These are phyloP conservation scores for Rhynchopsitta pachyrhyncha DNA, from an alignment of 2,113 vertebrate genomes.

Conservation along the genomic window DNA sequence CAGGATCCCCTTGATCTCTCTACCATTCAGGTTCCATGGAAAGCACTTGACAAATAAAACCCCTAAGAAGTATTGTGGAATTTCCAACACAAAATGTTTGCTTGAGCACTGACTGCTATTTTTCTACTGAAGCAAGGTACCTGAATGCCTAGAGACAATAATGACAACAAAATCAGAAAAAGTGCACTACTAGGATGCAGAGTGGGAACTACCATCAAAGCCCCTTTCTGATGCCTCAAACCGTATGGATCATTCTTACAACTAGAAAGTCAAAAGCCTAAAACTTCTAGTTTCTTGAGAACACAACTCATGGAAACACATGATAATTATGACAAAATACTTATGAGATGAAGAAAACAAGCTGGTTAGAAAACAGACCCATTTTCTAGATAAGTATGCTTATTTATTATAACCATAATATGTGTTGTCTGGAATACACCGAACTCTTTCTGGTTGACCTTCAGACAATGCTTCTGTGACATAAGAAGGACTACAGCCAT, in stretches of 20 bases:
- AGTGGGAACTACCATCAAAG: background rate
- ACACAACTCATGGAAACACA: background rate
- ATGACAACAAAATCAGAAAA: background rate
- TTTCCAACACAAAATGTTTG: background rate
- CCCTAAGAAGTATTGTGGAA: background rate
- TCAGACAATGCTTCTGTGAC: background rate
- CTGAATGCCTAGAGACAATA: background rate
- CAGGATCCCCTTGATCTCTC: constrained; percentile 30
- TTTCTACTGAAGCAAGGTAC: background rate
- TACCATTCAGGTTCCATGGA: background rate
- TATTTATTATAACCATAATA: background rate
- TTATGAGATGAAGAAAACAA: background rate
- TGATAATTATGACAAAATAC: background rate
- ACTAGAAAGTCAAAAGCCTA: background rate
- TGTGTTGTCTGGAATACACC: background rate
- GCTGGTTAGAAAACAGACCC: background rate
- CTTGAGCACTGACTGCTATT: background rate
- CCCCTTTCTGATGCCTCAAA: background rate
- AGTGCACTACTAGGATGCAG: background rate
- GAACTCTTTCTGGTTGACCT: background rate
- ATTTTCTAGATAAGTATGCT: background rate
- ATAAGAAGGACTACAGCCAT: background rate
- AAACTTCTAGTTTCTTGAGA: background rate
- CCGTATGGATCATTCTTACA: background rate
- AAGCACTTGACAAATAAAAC: background rate